Conservation (phyloP, 1,140 invertebrate species). For the Sinella curviseta region DNA sequence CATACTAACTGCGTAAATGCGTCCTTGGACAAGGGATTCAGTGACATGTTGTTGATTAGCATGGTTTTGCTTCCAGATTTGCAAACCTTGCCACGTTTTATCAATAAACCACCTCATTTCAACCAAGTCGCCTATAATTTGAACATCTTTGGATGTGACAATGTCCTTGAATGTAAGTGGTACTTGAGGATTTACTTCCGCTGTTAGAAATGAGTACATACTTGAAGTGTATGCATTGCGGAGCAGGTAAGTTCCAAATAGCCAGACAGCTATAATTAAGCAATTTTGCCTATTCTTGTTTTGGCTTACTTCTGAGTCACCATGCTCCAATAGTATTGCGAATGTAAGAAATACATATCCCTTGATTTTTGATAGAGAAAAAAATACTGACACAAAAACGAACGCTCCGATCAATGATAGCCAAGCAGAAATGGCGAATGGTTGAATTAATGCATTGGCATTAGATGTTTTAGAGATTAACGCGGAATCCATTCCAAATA, state of each 20-base stretch:
- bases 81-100: neutral
- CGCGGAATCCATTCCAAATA: too few relatives aligned
- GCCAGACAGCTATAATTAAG: neutral
- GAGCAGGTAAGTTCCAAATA: neutral
- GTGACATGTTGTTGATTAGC: too few relatives aligned
- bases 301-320: neutral
- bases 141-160: neutral
- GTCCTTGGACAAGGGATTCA: too few relatives aligned
- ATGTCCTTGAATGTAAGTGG: neutral
- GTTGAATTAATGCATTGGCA: too few relatives aligned
- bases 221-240: neutral
- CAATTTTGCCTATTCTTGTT: neutral
- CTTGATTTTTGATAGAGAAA: too few relatives aligned
- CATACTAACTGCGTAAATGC: too few relatives aligned
- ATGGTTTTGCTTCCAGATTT: neutral
- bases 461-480: too few relatives aligned
- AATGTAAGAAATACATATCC: neutral
- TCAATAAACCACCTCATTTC: neutral
- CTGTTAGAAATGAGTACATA: neutral
- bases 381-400: too few relatives aligned
- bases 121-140: neutral
- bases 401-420: too few relatives aligned
- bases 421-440: too few relatives aligned
- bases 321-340: neutral
- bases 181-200: neutral